Evolutionary conservation across 2,888 invertebrate species (phyloP), one percentile per base, ranked within the genome.

Genomic region (Coremacera marginata): DNA sequence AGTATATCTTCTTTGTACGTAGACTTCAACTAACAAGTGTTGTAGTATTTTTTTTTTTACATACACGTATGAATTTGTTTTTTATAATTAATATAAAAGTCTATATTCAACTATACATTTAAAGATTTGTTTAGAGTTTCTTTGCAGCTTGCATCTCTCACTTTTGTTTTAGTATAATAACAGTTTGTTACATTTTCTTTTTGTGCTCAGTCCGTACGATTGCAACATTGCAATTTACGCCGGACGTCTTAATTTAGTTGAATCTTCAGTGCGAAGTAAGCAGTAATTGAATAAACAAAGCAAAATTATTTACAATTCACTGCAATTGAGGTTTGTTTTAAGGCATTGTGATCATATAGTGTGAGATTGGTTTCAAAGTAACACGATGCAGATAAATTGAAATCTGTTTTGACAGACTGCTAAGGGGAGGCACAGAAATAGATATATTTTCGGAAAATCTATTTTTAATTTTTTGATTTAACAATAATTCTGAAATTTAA

Each of bases 241-340:
- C 71, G 71, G 71, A 71, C 37, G 60, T 71, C 55, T 60, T 57
- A 71, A 71, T 71, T 71, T 71, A 71, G 55, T 25, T 71, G 34
- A 37, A 71, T 60, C 57, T 19, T 7, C 16, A 55, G 71, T 71
- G 57, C 71, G 57, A 71, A 55, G 57, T 55, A 71, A 55, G 34
- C n/a, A n/a, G 44, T 60, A 71, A 71, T 57, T 70, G 55, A 70
- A 70, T 34, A 70, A 52, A 70, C 19, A 55, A 70, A 34, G 27
- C 27, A 51, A 70, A 52, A 31, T 34, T 44, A 44, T 44, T 9
- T 55, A 55, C 55, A 55, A 22, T 55, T 22, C n/a, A 22, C 4
- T 55, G 22, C 19, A 55, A 55, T 22, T 55, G 9, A 55, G 22
- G 55, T 44, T 44, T 44, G 44, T 44, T 44, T 44, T 44, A 44